Conservation (phyloP, 2,113 vertebrate species). For the Melozone crissalis region DNA sequence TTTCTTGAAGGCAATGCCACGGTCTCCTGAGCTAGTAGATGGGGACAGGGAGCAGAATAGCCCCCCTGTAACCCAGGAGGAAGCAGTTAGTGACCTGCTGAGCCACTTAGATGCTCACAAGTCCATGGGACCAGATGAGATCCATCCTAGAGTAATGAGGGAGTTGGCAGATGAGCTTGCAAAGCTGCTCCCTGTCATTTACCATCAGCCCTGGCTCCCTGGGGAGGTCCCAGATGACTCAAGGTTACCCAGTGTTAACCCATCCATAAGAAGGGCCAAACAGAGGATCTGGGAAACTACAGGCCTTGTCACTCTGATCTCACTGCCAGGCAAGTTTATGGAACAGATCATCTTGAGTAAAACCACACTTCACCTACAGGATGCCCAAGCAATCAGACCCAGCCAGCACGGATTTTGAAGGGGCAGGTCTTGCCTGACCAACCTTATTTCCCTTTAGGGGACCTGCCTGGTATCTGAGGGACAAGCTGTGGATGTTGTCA, state of each 20-base stretch:
- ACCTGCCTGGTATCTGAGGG: not conserved
- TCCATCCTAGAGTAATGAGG: not conserved
- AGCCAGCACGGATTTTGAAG: not conserved
- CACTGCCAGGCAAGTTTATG: not conserved
- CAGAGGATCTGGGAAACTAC: not conserved
- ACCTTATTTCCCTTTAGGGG: not conserved
- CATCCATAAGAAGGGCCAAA: not conserved
- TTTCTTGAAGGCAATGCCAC: not conserved
- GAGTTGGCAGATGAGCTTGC: not conserved
- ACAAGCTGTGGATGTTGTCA: not conserved
- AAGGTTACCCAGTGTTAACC: not conserved
- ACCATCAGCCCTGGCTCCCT: not conserved
- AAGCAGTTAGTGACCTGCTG: not conserved
- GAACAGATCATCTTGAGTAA: not conserved
- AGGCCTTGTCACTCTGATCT: not conserved
- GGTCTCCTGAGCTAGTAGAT: not conserved
- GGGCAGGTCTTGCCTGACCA: not conserved
- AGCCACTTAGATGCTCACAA: not conserved
- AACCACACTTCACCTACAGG: not conserved
- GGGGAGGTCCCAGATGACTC: not conserved
- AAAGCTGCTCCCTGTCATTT: not conserved
- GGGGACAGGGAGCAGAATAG: not conserved
- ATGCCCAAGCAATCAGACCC: not conserved
- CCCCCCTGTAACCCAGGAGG: not conserved
- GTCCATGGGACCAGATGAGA: not conserved